phyloP scores from a whole-genome alignment of 2,113 vertebrate genomes.

The Sardina pilchardus region DNA sequence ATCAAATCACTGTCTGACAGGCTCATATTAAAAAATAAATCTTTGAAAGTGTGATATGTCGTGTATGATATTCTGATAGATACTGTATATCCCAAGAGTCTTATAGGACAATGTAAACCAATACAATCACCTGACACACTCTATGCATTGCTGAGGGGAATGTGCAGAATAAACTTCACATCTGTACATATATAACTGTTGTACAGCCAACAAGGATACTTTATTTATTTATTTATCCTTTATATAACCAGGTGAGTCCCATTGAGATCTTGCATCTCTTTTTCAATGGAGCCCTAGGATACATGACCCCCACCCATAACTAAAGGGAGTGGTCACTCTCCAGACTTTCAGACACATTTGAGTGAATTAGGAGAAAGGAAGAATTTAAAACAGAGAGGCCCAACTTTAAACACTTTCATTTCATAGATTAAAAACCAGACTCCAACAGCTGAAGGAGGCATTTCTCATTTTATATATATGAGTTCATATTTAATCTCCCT shows the following conservation, averaged over 20 bases:
- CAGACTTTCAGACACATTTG: background rate
- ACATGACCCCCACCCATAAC: background rate
- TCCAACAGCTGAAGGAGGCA: background rate
- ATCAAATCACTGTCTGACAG: background rate
- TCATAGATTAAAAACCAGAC: slow-evolving; percentile 16
- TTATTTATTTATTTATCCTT: too few relatives aligned
- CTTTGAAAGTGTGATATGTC: background rate
- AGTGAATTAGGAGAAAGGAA: background rate
- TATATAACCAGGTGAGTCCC: too few relatives aligned
- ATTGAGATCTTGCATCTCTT: too few relatives aligned
- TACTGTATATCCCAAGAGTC: background rate
- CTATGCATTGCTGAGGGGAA: background rate
- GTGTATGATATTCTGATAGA: background rate
- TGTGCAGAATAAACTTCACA: too few relatives aligned
- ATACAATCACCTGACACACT: background rate
- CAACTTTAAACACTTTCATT: slow-evolving; percentile 5
- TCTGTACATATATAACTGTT: too few relatives aligned
- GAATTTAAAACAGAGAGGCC: background rate
- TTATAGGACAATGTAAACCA: background rate
- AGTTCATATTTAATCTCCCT: slow-evolving; percentile 15
- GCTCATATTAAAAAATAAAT: background rate
- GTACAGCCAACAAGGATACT: too few relatives aligned
- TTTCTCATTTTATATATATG: slow-evolving; percentile 13
- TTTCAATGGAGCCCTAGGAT: too few relatives aligned
- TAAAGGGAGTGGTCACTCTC: background rate